Evolutionary conservation across 2,888 invertebrate genomes (phyloP), one percentile per base, ranked within the genome.

Genomic region (Scotopteryx bipunctaria): DNA sequence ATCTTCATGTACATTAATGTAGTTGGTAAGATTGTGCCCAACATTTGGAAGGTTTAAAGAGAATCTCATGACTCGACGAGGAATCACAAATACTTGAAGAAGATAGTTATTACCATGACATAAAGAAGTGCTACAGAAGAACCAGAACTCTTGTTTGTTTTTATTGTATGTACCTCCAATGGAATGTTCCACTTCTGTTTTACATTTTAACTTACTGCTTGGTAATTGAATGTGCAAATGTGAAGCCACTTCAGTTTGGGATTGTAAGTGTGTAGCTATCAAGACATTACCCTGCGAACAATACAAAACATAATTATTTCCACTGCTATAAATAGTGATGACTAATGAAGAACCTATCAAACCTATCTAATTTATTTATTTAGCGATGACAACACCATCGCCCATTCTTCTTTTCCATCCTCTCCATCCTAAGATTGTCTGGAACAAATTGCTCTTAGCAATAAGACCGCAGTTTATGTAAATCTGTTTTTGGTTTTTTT

Each of bases 81-180:
- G 71, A 37, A 78, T 73, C 0, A 84, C 79, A 73, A 86, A 88
- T 42, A 90, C 57, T 57, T 79, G 87, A 0, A 90, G 62, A 33
- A 89, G 53, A 31, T 70, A 67, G 45, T 74, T 81, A 25, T 67
- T 49, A 5, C 76, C 78, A 3, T 79, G 80, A 37, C 77, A 78
- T 2, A 63, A 27, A 2, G 81, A 73, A 1, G 81, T 78, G 25
- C 76, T 72, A 15, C 60, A 81, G 45, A 76, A 84, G 55, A 90
- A 90, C 86, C 86, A 88, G 8, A 86, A 63, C 2, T 87, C 85
- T 5, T 85, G 64, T 2, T 69, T 66, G 0, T 62, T 49, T 1
- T 65, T 65, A 1, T 63, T 62, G 45, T 81, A 83, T 19, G 83
- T 81, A 16, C 87, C 89, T 19, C 89, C 89, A 19, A 90, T 83